Conservation (phyloP, 2,888 invertebrate genomes). For the Heliothis peltigera region DNA sequence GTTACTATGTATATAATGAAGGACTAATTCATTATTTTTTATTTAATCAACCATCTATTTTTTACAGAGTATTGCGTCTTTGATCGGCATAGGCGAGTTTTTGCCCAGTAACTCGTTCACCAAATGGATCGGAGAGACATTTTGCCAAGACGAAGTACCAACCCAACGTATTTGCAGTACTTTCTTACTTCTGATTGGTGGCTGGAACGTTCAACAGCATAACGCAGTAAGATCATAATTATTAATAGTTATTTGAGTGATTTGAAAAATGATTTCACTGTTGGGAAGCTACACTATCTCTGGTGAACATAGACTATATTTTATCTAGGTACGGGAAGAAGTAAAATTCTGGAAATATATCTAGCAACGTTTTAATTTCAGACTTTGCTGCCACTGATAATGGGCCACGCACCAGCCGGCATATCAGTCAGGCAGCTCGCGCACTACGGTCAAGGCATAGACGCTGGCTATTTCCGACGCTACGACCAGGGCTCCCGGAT, state of each 20-base stretch:
- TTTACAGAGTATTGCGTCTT: slow-evolving; percentile 76
- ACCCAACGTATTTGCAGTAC: slow-evolving; percentile 91
- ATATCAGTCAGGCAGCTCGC: slow-evolving; percentile 92
- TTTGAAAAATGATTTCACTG: no score
- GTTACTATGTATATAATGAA: background rate
- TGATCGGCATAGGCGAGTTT: slow-evolving; percentile 91
- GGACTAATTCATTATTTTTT: background rate
- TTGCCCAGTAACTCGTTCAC: slow-evolving; percentile 89
- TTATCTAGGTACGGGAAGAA: no score
- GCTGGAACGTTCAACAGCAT: slow-evolving; percentile 89
- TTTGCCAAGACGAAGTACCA: slow-evolving; percentile 89
- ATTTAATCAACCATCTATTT: background rate
- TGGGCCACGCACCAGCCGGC: slow-evolving; percentile 92
- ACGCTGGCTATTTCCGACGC: slow-evolving; percentile 87
- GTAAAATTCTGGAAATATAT: background rate
- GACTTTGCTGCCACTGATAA: slow-evolving; percentile 92
- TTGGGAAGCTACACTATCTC: no score
- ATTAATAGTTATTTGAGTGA: background rate
- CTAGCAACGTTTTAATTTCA: slow-evolving; percentile 65
- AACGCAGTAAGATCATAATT: slow-evolving; percentile 34
- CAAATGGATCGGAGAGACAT: slow-evolving; percentile 82
- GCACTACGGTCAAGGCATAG: slow-evolving; percentile 93
- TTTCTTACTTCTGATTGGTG: slow-evolving; percentile 91
- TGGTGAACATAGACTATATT: no score
- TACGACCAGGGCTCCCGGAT: slow-evolving; percentile 88